phyloP scores from a whole-genome alignment of 35 echinoderm and acorn worm genomes.

The Heliocidaris erythrogramma region DNA sequence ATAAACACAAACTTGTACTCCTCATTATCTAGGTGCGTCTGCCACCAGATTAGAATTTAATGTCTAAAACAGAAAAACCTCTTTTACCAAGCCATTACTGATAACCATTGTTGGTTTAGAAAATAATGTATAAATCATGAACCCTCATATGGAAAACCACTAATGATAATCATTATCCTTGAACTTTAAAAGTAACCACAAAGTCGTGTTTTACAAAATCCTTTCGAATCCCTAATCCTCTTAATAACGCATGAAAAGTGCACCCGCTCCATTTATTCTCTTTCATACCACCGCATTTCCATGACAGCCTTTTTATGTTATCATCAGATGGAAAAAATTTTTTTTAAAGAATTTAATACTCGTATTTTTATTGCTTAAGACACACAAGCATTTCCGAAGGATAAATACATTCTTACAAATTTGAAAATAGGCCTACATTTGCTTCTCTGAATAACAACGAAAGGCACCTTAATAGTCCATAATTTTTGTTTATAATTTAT shows the following conservation, averaged over 20 bases:
- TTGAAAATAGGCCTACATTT: too few species aligned
- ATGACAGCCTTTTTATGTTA: background rate
- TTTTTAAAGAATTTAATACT: background rate
- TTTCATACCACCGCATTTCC: background rate
- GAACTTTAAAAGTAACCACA: background rate
- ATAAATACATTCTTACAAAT: too few species aligned
- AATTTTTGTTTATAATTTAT: too few species aligned
- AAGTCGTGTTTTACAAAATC: background rate
- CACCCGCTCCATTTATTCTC: background rate
- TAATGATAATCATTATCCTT: background rate
- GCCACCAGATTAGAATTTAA: background rate
- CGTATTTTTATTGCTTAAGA: background rate
- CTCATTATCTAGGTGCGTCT: too few species aligned
- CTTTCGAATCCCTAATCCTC: too few species aligned
- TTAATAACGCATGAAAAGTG: background rate
- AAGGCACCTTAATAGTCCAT: too few species aligned
- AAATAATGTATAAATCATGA: too few species aligned
- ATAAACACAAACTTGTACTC: too few species aligned
- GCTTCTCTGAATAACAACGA: too few species aligned
- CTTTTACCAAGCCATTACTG: background rate
- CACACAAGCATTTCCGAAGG: too few species aligned
- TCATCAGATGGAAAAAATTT: background rate
- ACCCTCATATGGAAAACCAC: too few species aligned
- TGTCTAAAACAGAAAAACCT: background rate
- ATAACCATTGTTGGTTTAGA: too few species aligned